Percentiles rank a stretch among this genome's conserved stretches.
phyloP scores from a whole-genome alignment of 1,140 invertebrate genomes.

The Ditylenchus dipsaci region DNA sequence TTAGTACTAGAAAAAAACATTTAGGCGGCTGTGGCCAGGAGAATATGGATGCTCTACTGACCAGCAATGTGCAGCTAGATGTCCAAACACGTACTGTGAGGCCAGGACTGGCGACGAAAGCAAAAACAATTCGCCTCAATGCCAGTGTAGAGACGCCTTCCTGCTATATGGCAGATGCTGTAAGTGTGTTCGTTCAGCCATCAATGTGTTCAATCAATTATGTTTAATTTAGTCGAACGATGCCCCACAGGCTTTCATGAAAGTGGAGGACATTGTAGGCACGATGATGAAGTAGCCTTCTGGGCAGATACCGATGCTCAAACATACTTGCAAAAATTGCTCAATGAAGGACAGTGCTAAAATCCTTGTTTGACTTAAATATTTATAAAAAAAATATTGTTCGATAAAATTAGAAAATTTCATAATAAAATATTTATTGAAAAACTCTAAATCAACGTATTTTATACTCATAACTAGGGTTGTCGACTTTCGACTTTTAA shows the following conservation, averaged over 20 bases:
- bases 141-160: conserved; percentile 48
- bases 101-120: conserved; percentile 18
- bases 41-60: conserved; percentile 48
- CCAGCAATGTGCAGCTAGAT: conserved; percentile 42
- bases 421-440: too few relatives aligned
- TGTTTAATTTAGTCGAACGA: conserved; percentile 42
- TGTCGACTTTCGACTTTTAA: too few relatives aligned
- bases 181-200: conserved; percentile 18
- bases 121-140: conserved; percentile 34
- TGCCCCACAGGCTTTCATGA: conserved; percentile 52
- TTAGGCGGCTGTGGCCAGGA: conserved; percentile 50
- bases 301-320: conserved; percentile 45
- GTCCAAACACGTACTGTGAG: conserved; percentile 52
- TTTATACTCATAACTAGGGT: too few relatives aligned
- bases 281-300: conserved; percentile 53
- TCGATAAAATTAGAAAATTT: too few relatives aligned
- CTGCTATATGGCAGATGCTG: conserved; percentile 53
- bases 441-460: too few relatives aligned
- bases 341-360: conserved; percentile 47
- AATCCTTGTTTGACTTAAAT: background rate
- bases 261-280: conserved; percentile 46
- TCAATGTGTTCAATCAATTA: conserved; percentile 17
- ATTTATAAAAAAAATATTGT: too few relatives aligned
- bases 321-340: conserved; percentile 41
- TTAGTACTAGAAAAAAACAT: too few relatives aligned